Base-by-base conservation (phyloP, 1,140 invertebrate species). In the Andricus grossulariae region DNA sequence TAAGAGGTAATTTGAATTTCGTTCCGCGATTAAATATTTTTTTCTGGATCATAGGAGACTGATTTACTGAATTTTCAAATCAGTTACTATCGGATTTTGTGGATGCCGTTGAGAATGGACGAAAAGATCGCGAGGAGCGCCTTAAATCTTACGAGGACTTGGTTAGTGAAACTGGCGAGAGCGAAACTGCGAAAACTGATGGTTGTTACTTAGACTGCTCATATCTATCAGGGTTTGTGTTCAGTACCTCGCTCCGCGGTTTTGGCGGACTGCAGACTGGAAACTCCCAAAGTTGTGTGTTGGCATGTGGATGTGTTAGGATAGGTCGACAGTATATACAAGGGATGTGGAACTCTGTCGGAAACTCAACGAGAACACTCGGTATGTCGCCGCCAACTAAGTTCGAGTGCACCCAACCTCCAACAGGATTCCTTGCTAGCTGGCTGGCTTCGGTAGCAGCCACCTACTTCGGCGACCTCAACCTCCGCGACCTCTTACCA, bases 341-440 rank as follows among this genome's bases (percentile, higher is more conserved):
- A 45, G 60, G 25, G 45, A 45, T 77, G 81, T 75, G 78, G 75
- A 85, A 83, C 78, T 83, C 75, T 73, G 73, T 71, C 54, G 82
- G 76, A 86, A 87, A 88, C 86, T 87, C 82, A 75, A 77, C 77
- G 76, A 74, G 78, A 85, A 85, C 84, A 85, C 83, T 86, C 80
- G 83, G 83, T 81, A 84, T 88, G 88, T 90, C 89, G 88, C 83
- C 85, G 83, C 85, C 84, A 89, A 89, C 85, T 86, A 89, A 88
- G 82, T 87, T 88, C 78, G 80, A 78, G 82, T 84, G 84, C 82
- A 80, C 80, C 73, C 75, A 32, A 18, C 51, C 55, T 60, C 49
- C 57, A 55, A 74, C 73, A 52, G 79, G 81, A 80, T 84, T 84
- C 76, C 79, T 73, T 78, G 76, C 75, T 74, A 80, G 81, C 83